Evolutionary conservation across 2,113 vertebrate genomes (phyloP).

Genomic region (Chloroceryle aenea): DNA sequence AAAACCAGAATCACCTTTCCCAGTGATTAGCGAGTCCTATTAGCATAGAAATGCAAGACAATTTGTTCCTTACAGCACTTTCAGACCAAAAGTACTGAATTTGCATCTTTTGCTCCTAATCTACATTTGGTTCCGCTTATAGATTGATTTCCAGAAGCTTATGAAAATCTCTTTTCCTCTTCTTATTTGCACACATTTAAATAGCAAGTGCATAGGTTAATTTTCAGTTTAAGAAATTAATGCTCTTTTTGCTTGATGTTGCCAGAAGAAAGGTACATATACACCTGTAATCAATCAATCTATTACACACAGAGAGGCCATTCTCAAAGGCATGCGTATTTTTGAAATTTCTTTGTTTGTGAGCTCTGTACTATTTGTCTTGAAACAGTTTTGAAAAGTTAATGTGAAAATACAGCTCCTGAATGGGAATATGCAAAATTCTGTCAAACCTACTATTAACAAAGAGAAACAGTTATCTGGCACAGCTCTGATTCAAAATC

Average conservation of each 20-base stretch:
- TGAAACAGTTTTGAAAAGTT: background rate
- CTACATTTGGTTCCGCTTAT: background rate
- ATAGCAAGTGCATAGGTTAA: background rate
- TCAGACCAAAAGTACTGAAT: background rate
- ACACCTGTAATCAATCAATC: background rate
- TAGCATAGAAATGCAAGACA: background rate
- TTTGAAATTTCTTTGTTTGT: background rate
- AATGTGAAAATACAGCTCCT: background rate
- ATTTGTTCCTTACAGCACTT: background rate
- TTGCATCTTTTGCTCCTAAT: background rate
- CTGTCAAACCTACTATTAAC: background rate
- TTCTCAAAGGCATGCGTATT: background rate
- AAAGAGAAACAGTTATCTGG: background rate
- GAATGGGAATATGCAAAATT: background rate
- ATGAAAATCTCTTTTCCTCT: background rate
- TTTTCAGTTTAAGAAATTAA: background rate
- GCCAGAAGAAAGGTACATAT: background rate
- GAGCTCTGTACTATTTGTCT: background rate
- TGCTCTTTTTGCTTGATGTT: background rate
- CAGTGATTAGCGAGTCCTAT: background rate
- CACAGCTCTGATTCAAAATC: background rate
- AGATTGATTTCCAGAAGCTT: background rate
- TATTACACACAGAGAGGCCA: background rate
- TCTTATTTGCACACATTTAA: background rate
- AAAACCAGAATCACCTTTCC: slow-evolving; percentile 38